A percentile compares a stretch with the other conserved stretches of the same genome.
These are phyloP conservation scores for Gonocerus acuteangulatus DNA, from an alignment of 2,888 invertebrate species.

Conservation along the genomic window DNA sequence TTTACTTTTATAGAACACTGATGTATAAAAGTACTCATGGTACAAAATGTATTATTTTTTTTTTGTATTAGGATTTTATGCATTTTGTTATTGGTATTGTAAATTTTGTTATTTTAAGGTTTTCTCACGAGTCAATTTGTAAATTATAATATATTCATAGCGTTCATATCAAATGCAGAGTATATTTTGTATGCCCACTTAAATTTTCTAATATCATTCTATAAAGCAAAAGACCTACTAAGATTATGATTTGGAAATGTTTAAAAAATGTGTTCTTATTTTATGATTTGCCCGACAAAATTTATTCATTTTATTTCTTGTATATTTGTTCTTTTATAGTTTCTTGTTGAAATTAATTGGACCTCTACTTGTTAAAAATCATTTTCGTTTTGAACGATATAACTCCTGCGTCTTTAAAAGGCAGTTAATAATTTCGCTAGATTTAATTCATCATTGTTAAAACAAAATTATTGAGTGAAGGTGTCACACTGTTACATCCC, in stretches of 20 bases:
- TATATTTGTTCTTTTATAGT: background rate
- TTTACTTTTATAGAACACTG: conserved; percentile 14
- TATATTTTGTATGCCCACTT: background rate
- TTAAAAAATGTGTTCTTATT: background rate
- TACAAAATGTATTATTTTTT: background rate
- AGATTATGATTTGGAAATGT: conserved; percentile 1
- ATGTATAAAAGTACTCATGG: conserved; percentile 1
- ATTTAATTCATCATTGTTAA: too few species aligned
- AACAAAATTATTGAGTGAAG: too few species aligned
- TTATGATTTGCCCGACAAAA: background rate
- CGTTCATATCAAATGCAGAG: background rate
- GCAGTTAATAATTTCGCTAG: background rate
- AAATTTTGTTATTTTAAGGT: conserved; percentile 9
- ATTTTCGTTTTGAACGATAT: conserved; percentile 4
- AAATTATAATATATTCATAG: conserved; percentile 5
- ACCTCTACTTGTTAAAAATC: conserved; percentile 12
- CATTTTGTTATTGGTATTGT: conserved; percentile 12
- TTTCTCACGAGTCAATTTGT: conserved; percentile 2
- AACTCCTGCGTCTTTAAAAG: background rate
- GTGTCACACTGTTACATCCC: conserved; percentile 17
- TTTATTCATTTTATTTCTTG: background rate
- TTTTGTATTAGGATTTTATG: background rate
- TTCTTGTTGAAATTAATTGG: conserved; percentile 7
- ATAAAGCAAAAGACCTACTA: background rate
- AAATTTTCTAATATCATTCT: background rate